A percentile compares a stretch with the other conserved stretches of the same genome.
Evolutionary conservation across 1,140 invertebrate species (phyloP).

Genomic region (Zelostemma sp.): DNA sequence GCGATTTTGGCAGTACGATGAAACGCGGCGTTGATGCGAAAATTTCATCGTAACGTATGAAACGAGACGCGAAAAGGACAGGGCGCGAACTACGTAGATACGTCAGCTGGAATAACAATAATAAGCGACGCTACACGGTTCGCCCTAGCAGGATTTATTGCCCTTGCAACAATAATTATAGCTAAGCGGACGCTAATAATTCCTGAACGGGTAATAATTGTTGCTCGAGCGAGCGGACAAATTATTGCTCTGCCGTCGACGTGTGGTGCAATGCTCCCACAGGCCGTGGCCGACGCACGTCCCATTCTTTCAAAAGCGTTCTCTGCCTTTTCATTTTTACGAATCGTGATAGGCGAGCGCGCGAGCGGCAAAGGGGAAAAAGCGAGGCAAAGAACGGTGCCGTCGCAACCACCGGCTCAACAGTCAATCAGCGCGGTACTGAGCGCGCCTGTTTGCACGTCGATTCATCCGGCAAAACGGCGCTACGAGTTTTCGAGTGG

Average conservation of each 20-base stretch:
- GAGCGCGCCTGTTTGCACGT: conserved; percentile 12
- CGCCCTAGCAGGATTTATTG: conserved; percentile 49
- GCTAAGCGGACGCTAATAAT: conserved; percentile 51
- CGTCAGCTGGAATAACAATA: conserved; percentile 43
- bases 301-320: conserved; percentile 20
- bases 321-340: conserved; percentile 9
- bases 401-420: conserved; percentile 19
- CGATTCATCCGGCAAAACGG: conserved; percentile 31
- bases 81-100: conserved; percentile 42
- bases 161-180: conserved; percentile 51
- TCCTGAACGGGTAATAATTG: conserved; percentile 51
- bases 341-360: neutral
- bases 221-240: conserved; percentile 48
- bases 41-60: conserved; percentile 47
- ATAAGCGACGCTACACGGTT: conserved; percentile 46
- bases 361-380: too few relatives aligned
- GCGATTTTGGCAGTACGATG: neutral
- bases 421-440: conserved; percentile 33
- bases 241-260: conserved; percentile 46
- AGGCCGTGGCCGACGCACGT: conserved; percentile 23
- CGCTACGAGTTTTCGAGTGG: conserved; percentile 31
- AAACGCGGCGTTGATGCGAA: conserved; percentile 11
- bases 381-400: neutral
- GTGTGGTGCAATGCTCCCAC: conserved; percentile 44
- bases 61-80: conserved; percentile 43